These are phyloP conservation scores for Arctia plantaginis DNA, from an alignment of 2,888 invertebrate species.

Conservation along the genomic window DNA sequence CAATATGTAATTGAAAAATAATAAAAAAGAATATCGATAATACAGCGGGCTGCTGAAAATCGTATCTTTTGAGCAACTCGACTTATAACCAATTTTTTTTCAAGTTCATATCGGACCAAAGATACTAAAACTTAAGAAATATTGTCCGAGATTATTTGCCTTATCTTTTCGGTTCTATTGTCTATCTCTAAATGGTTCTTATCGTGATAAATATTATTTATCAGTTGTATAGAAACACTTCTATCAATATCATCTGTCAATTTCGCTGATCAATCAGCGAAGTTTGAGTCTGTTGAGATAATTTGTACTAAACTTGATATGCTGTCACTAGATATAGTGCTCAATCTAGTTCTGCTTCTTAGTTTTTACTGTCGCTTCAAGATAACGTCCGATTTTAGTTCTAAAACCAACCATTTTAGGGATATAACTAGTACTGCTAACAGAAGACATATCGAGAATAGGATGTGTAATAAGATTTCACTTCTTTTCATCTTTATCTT, in stretches of 20 bases:
- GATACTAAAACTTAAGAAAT: not conserved
- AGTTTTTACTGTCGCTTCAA: not conserved
- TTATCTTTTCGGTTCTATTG: slow-evolving; percentile 18
- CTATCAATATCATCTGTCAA: slow-evolving; percentile 45
- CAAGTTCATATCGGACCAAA: not conserved
- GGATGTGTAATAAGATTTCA: not conserved
- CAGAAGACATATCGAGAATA: not conserved
- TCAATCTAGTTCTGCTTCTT: not conserved
- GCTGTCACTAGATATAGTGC: not conserved
- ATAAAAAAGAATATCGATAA: too few species aligned
- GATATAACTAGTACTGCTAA: not conserved
- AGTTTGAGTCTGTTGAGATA: not conserved
- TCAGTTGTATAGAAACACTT: slow-evolving; percentile 21
- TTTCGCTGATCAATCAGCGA: slow-evolving; percentile 35
- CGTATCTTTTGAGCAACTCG: too few species aligned
- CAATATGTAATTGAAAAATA: too few species aligned
- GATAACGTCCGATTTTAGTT: not conserved
- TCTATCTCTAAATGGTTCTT: slow-evolving; percentile 27
- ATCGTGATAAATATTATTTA: slow-evolving; percentile 38
- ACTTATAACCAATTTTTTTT: not conserved
- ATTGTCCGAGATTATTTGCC: not conserved
- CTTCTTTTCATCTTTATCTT: not conserved
- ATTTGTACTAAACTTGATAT: not conserved
- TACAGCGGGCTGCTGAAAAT: too few species aligned
- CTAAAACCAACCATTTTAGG: not conserved